Base-by-base conservation (phyloP, 2,888 invertebrate genomes). In the Acrobasis repandana region DNA sequence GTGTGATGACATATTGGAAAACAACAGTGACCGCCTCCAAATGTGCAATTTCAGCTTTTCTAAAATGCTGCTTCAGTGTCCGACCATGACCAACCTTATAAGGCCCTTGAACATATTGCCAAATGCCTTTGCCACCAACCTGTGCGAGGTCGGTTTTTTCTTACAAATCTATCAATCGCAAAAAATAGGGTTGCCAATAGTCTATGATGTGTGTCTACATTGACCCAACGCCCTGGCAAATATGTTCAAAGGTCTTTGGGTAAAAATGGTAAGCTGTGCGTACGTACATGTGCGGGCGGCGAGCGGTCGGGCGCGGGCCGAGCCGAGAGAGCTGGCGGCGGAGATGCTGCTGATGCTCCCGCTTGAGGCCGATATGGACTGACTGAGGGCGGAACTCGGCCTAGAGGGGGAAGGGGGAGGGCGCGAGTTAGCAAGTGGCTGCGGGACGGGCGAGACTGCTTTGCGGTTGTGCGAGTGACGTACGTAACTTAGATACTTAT, bases 351-450 rank as follows among this genome's bases (percentile, higher is more conserved):
- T 92, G 88, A 88, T 90, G 90, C 89, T 93, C 83, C 90, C 93
- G 73, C 92, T 93, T 82, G 88, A 93, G 91, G 92, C 93, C 93
- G 93, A 93, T 90, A 93, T 93, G 90, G 95, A 95, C 94, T 95
- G 95, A 91, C 95, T 95, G 95, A 96, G 95, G 93, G 95, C 95
- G 93, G 95, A 96, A 93, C 95, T 93, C 94, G 94, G 95, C 95
- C 95, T 95, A 88, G 65, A 15, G 47, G 51, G 51, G n/a, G n/a
- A n/a, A n/a, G n/a, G 47, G 51, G 51, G 51, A 28, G 50, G 34
- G 36, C 16, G 9, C 38, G 15, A 11, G 54, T 54, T 38, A 54
- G 36, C 54, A 20, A 34, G 28, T n/a, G 36, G 52, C 52, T 11
- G 54, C 8, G 15, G 10, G 28, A 1, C 14, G 49, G 49, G 20